phyloP scores from a whole-genome alignment of 2,797 vertebrate genomes.

The Betta splendens region DNA sequence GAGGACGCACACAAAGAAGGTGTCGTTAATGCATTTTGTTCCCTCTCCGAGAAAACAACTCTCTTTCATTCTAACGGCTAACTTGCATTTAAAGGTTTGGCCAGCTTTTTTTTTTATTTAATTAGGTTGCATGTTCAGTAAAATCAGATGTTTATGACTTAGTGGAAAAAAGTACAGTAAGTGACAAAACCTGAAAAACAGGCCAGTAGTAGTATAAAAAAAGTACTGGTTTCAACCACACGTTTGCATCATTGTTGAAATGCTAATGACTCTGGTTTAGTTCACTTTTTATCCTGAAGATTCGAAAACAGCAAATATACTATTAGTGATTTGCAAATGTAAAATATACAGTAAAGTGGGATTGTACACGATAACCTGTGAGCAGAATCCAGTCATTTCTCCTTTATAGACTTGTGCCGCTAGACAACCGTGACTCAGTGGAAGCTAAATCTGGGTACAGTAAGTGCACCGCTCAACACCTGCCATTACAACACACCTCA shows the following conservation, averaged over 20 bases:
- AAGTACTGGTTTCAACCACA: no score
- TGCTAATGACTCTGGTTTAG: no score
- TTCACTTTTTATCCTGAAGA: not conserved
- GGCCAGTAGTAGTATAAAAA: no score
- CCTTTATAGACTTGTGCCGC: constrained; percentile 2
- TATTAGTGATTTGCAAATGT: not conserved
- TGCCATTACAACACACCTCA: constrained; percentile 26
- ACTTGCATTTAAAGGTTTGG: not conserved
- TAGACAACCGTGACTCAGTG: constrained; percentile 8
- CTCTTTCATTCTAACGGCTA: not conserved
- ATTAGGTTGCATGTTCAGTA: not conserved
- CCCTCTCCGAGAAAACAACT: constrained; percentile 4
- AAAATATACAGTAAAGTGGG: not conserved
- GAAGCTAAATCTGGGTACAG: constrained; percentile 22
- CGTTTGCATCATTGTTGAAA: no score
- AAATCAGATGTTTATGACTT: not conserved
- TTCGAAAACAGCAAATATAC: not conserved
- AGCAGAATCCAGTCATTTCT: constrained; percentile 7
- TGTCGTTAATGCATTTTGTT: constrained; percentile 16
- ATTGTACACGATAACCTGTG: constrained; percentile 7
- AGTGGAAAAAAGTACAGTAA: not conserved
- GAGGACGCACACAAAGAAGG: constrained; percentile 1
- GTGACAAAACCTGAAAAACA: no score
- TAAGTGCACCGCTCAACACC: constrained; percentile 10
- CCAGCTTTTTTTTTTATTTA: not conserved